phyloP scores from a whole-genome alignment of 2,797 vertebrate species.

The Heteromormyrus szaboi region DNA sequence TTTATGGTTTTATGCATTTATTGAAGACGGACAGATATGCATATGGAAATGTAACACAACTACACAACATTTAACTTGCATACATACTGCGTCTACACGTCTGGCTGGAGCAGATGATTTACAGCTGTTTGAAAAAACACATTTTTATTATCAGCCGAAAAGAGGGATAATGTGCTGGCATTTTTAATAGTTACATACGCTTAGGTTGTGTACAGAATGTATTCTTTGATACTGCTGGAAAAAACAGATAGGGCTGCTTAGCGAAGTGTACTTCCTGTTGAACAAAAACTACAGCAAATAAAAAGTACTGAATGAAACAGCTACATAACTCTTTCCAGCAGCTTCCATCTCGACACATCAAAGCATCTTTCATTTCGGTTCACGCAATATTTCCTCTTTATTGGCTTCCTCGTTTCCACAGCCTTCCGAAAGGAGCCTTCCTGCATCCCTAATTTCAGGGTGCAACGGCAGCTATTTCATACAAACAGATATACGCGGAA shows the following conservation, averaged over 20 bases:
- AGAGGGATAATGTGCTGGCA: not conserved
- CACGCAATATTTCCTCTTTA: slow-evolving; percentile 3
- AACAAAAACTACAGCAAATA: slow-evolving; percentile 11
- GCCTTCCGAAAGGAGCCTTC: not conserved
- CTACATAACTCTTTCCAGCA: not conserved
- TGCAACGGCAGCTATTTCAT: not conserved
- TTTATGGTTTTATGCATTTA: not conserved
- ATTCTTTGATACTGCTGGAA: not conserved
- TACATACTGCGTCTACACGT: not conserved
- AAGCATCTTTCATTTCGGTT: slow-evolving; percentile 5
- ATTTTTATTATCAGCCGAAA: not conserved
- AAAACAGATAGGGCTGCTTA: not conserved
- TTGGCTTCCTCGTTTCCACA: not conserved
- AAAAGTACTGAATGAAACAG: not conserved
- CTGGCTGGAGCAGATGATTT: not conserved
- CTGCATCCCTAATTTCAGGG: not conserved
- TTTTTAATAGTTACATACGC: not conserved
- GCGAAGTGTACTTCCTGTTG: not conserved
- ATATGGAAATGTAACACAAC: not conserved
- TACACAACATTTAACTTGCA: not conserved
- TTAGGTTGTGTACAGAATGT: not conserved
- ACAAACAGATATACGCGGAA: not conserved
- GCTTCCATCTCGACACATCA: not conserved
- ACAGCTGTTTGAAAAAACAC: not conserved
- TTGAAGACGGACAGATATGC: not conserved